phyloP scores from a whole-genome alignment of 2,888 invertebrate species.

The Cremastobaeus sp. region DNA sequence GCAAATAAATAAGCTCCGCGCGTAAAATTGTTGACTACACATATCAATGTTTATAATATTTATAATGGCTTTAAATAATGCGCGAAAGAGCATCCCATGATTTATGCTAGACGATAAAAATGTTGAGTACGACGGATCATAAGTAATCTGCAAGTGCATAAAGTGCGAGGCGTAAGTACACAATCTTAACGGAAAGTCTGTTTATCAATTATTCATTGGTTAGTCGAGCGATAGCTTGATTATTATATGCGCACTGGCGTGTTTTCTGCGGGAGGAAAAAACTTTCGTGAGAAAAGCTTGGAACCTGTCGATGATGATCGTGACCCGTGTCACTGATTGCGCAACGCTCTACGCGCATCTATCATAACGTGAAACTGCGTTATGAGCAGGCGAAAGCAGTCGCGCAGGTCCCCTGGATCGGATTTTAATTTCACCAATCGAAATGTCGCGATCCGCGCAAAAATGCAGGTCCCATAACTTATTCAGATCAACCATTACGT shows the following conservation, averaged over 20 bases:
- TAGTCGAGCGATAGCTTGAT: slow-evolving; percentile 7
- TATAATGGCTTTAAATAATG: too few relatives aligned
- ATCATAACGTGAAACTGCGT: slow-evolving; percentile 25
- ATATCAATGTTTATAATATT: too few relatives aligned
- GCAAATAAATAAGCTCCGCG: too few relatives aligned
- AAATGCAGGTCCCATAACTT: slow-evolving; percentile 11
- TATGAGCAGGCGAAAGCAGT: slow-evolving; percentile 34
- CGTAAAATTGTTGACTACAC: too few relatives aligned
- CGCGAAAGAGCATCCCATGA: too few relatives aligned
- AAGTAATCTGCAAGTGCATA: slow-evolving; percentile 15
- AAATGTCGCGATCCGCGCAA: slow-evolving; percentile 8
- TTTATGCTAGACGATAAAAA: slow-evolving; percentile 30
- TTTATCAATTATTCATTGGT: slow-evolving; percentile 49
- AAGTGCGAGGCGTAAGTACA: slow-evolving; percentile 36
- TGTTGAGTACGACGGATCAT: slow-evolving; percentile 16
- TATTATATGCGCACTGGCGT: slow-evolving; percentile 27
- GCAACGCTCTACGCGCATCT: slow-evolving; percentile 24
- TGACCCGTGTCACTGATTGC: slow-evolving; percentile 38
- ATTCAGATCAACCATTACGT: background rate
- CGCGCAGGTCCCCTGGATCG: slow-evolving; percentile 25
- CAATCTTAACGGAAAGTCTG: slow-evolving; percentile 19
- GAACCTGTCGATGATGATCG: slow-evolving; percentile 38
- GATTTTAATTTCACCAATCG: slow-evolving; percentile 22
- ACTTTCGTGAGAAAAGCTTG: slow-evolving; percentile 43
- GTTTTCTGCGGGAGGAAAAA: slow-evolving; percentile 18